phyloP scores from a whole-genome alignment of 2,888 invertebrate genomes.

The Aphrophora alni region DNA sequence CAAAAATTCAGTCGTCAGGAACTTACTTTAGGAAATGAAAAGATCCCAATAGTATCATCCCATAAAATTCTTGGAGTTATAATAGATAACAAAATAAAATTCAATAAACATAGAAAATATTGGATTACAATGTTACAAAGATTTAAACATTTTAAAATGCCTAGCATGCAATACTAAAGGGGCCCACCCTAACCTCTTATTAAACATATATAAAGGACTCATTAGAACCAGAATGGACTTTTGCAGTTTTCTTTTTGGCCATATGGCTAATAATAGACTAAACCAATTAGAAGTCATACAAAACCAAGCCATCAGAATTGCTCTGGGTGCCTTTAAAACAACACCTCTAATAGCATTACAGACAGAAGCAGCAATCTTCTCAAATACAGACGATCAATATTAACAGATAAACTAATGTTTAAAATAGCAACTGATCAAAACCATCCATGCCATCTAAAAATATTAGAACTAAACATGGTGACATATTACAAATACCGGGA shows the following conservation, averaged over 20 bases:
- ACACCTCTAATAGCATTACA: neutral
- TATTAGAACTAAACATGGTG: too few relatives aligned
- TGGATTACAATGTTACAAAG: neutral
- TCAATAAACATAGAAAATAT: neutral
- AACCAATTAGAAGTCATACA: neutral
- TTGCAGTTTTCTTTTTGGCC: neutral
- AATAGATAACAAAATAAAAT: neutral
- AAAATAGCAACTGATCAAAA: neutral
- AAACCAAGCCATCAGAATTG: conserved; percentile 6
- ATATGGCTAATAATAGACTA: neutral
- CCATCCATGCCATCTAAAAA: neutral
- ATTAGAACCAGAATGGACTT: conserved; percentile 12
- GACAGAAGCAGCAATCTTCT: neutral
- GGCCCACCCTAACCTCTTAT: neutral
- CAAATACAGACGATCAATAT: neutral
- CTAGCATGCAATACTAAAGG: neutral
- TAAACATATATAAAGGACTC: conserved; percentile 2
- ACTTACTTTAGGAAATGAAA: neutral
- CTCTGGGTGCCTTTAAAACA: neutral
- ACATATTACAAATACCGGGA: too few relatives aligned
- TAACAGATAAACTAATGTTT: conserved; percentile 4
- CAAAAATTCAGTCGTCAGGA: neutral
- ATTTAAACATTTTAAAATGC: neutral
- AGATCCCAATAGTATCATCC: neutral
- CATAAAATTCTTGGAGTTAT: neutral